phyloP scores from a whole-genome alignment of 2,113 vertebrate species.

The Bos javanicus region DNA sequence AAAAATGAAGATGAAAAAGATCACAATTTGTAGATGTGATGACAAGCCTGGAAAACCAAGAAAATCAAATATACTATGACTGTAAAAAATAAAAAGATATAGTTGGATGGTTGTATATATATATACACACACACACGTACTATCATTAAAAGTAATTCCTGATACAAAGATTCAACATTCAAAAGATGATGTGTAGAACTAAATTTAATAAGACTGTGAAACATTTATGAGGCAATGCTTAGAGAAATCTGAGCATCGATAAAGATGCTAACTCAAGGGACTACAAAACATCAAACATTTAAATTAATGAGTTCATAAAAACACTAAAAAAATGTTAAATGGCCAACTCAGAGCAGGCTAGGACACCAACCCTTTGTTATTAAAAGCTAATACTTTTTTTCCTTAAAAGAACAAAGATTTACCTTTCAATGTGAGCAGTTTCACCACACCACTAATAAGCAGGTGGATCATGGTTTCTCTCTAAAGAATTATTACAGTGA shows the following conservation, averaged over 20 bases:
- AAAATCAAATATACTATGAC: not conserved
- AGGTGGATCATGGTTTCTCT: not conserved
- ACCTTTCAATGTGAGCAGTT: not conserved
- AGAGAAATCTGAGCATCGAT: not conserved
- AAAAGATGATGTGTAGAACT: not conserved
- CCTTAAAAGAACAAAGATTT: not conserved
- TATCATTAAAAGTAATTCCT: not conserved
- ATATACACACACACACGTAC: rapidly evolving
- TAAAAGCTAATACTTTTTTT: not conserved
- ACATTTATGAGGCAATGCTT: not conserved
- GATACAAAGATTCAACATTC: not conserved
- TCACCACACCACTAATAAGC: not conserved
- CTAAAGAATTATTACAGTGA: not conserved
- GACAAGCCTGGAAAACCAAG: not conserved
- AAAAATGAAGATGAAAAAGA: not conserved
- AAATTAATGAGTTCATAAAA: not conserved
- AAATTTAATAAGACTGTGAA: not conserved
- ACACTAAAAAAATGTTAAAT: not conserved
- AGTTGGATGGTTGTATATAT: not conserved
- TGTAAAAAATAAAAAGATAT: not conserved
- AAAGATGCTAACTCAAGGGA: not conserved
- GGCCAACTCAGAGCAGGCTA: not conserved
- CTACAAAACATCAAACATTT: not conserved
- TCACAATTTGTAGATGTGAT: not conserved
- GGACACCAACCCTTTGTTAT: not conserved